Evolutionary conservation across 92 coral and sea anemone species (phyloP).

Genomic region (Porites cylindrica): DNA sequence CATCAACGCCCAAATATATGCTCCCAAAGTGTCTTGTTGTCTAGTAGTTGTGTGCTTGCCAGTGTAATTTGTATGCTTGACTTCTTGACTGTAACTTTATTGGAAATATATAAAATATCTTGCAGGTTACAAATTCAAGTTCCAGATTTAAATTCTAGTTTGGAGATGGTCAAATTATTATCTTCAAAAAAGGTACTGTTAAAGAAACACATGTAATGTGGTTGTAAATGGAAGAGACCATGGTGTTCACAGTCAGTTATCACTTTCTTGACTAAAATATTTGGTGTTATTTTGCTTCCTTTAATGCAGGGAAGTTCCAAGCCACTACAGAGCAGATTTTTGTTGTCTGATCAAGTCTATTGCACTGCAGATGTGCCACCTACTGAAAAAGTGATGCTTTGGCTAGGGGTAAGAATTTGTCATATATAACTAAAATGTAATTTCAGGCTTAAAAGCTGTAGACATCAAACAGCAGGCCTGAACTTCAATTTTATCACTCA

Average conservation of each 20-base stretch:
- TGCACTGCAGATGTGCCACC: conserved; percentile 95
- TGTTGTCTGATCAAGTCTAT: conserved; percentile 93
- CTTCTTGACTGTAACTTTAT: neutral
- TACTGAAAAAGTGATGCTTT: conserved; percentile 94
- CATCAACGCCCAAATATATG: too few species aligned
- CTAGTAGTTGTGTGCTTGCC: too few species aligned
- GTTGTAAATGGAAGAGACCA: neutral
- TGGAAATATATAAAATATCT: neutral
- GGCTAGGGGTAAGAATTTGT: conserved; percentile 93
- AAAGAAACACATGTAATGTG: neutral
- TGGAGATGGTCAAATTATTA: conserved; percentile 91
- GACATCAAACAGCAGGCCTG: too few species aligned
- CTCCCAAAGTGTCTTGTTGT: too few species aligned
- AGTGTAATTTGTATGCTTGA: too few species aligned
- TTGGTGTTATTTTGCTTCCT: neutral
- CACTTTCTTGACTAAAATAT: too few species aligned
- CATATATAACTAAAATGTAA: too few species aligned
- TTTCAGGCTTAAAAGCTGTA: too few species aligned
- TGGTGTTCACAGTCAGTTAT: too few species aligned
- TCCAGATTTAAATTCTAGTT: conserved; percentile 91
- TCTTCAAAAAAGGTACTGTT: conserved; percentile 78
- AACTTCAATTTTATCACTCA: too few species aligned
- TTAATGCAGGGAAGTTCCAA: conserved; percentile 67
- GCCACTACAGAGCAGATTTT: conserved; percentile 88
- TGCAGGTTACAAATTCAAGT: conserved; percentile 89